Evolutionary conservation across 2,797 vertebrate genomes (phyloP), one percentile per base, ranked within the genome.

Genomic region (Prunella strophiata): DNA sequence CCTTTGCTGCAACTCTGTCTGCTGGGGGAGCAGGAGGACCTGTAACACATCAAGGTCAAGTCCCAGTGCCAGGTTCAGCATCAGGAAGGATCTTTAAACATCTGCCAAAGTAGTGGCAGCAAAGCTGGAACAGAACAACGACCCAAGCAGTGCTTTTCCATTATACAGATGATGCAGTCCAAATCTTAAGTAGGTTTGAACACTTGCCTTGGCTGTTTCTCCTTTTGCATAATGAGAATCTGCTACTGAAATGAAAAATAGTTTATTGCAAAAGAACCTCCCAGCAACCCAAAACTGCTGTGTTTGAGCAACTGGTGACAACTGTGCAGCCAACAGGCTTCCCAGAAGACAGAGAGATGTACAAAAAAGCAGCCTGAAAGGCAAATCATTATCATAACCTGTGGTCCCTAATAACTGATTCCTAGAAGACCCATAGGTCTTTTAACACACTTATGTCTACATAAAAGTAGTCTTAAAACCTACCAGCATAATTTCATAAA

Each of bases 141-240:
- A 92, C 75, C 61, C 61, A 78, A 74, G 57, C 57, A 83, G 45
- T 36, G 63, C 16, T 85, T 91, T 80, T 80, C 45, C 79, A 55
- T 91, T 54, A 77, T 5, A 74, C 4, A 77, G 76, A 80, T 38
- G 71, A 88, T 38, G 55, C 36, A 54, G 54, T 66, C 61, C 42
- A 93, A 85, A 70, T 71, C 75, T 89, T 70, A 66, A 89, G 52
- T 25, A 59, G 73, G 65, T 89, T 82, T 91, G 65, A 94, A 82
- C 84, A 88, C 71, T 92, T 75, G 81, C 43, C 38, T 91, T 92
- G 84, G 47, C 61, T 80, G 43, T 67, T 94, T 66, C 62, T 73
- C 48, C 68, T 85, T 83, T 65, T 62, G 78, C 23, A 89, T 89
- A 92, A 93, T 57, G 74, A 74, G 72, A 91, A 95, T 79, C 65